Conservation (phyloP, 2,113 vertebrate species). For the Cricetomys ansorgei region DNA sequence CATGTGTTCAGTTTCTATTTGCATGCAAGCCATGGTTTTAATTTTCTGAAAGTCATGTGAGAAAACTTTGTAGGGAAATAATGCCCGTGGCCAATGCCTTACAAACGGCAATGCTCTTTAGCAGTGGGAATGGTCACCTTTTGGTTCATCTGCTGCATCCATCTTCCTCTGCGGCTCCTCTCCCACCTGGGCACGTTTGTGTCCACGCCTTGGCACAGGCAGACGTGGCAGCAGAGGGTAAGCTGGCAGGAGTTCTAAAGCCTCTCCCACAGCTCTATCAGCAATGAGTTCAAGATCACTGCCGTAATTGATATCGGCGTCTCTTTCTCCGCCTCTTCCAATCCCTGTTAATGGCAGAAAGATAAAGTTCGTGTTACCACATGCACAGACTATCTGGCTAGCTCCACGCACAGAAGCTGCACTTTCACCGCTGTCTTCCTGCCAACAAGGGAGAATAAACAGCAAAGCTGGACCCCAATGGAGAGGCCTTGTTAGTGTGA, state of each 20-base stretch:
- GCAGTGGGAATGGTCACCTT: neutral
- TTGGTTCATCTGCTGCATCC: neutral
- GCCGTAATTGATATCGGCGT: neutral
- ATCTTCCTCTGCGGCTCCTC: neutral
- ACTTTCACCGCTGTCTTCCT: constrained; percentile 30
- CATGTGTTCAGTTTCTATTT: constrained; percentile 39
- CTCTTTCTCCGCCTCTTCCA: constrained; percentile 58
- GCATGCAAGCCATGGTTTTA: constrained; percentile 50
- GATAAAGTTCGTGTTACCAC: constrained; percentile 57
- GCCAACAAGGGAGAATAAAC: constrained; percentile 44
- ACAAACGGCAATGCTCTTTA: constrained; percentile 39
- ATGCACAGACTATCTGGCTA: constrained; percentile 44
- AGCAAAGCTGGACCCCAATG: neutral
- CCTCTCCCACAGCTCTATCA: neutral
- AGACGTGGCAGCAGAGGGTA: neutral
- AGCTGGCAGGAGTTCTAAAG: constrained; percentile 16
- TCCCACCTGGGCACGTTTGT: neutral
- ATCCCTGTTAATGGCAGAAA: constrained; percentile 48
- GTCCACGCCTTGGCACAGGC: neutral
- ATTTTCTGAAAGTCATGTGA: constrained; percentile 53
- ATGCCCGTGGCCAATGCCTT: neutral
- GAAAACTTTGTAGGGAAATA: constrained; percentile 33
- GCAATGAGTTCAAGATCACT: constrained; percentile 34
- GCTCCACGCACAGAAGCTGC: neutral
- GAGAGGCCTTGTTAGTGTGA: neutral